phyloP scores from a whole-genome alignment of 2,888 invertebrate species.

The Drosophila antonietae region DNA sequence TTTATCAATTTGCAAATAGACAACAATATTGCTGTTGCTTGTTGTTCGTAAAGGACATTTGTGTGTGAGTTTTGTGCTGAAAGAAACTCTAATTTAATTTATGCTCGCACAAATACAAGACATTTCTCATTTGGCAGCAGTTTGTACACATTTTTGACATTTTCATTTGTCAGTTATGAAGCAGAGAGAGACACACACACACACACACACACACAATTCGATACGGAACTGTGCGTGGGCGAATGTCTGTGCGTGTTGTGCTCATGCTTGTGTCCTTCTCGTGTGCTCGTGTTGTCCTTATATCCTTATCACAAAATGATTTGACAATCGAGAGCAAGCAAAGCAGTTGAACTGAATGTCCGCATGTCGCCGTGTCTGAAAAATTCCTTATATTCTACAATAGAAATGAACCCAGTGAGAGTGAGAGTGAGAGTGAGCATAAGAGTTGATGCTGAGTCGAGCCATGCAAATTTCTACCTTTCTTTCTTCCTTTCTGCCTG shows the following conservation, averaged over 20 bases:
- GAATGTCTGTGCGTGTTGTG: neutral
- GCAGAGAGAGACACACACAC: constrained; percentile 23
- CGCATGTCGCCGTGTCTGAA: constrained; percentile 24
- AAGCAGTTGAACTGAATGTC: constrained; percentile 59
- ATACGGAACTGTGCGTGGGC: constrained; percentile 37
- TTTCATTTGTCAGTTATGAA: constrained; percentile 77
- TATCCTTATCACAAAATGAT: constrained; percentile 74
- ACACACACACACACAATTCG: neutral
- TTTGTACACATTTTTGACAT: constrained; percentile 68
- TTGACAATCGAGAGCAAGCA: constrained; percentile 70
- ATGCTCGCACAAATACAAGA: constrained; percentile 32
- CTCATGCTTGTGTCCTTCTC: neutral
- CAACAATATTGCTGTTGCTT: constrained; percentile 1
- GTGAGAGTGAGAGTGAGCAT: neutral
- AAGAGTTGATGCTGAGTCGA: constrained; percentile 6
- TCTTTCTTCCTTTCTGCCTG: neutral
- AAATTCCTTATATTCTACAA: constrained; percentile 26
- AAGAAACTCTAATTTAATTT: constrained; percentile 53
- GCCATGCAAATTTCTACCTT: constrained; percentile 28
- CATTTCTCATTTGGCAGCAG: constrained; percentile 67
- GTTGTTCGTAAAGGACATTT: constrained; percentile 3
- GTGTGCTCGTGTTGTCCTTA: constrained; percentile 19
- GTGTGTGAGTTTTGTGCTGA: constrained; percentile 18
- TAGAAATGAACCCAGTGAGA: constrained; percentile 30
- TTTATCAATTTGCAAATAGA: neutral